These are phyloP conservation scores for Daubentonia madagascariensis DNA, from an alignment of 2,113 vertebrate species.

Conservation along the genomic window DNA sequence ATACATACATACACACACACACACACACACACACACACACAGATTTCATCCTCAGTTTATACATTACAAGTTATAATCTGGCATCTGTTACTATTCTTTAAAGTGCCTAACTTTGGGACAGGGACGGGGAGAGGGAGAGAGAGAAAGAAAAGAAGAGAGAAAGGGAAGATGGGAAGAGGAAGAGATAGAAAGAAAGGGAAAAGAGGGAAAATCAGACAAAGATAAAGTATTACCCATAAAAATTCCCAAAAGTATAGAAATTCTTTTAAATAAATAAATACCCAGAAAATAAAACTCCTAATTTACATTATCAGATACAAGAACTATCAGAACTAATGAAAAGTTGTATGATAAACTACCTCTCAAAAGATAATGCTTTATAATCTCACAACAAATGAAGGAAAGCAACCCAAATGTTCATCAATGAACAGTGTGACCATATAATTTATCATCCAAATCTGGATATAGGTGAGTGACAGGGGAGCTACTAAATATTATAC, in stretches of 20 bases:
- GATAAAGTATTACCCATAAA: background rate
- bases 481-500: slow-evolving; percentile 4
- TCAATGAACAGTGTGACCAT: background rate
- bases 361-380: background rate
- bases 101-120: background rate
- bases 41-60: background rate
- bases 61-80: background rate
- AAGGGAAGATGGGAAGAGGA: background rate
- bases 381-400: slow-evolving; percentile 33
- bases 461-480: background rate
- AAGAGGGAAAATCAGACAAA: background rate
- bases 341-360: background rate
- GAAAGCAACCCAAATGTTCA: background rate
- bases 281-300: slow-evolving; percentile 4
- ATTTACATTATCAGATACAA: background rate
- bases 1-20: background rate
- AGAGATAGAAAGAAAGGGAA: background rate
- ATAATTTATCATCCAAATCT: slow-evolving; percentile 23
- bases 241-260: slow-evolving; percentile 4
- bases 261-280: background rate
- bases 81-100: slow-evolving; percentile 8
- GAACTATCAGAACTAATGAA: background rate
- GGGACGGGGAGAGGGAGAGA: background rate
- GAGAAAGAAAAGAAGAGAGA: background rate
- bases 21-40: background rate